Evolutionary conservation across 2,888 invertebrate genomes (phyloP), one percentile per base, ranked within the genome.

Genomic region (Papilio elwesi): DNA sequence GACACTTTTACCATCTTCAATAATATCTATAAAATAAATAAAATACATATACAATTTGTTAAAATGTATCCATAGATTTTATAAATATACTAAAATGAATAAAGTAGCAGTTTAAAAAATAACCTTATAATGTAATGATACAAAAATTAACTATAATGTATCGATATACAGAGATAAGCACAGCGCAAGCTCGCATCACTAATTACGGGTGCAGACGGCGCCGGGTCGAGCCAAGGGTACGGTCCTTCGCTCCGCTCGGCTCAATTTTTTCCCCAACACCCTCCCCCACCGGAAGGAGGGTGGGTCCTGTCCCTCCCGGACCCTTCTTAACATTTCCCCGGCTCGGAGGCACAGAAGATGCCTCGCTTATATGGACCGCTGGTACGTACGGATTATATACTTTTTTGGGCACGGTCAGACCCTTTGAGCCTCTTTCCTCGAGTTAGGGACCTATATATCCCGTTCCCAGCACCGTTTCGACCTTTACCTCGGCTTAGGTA

Each of bases 241-340:
- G 87, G 90, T 90, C 87, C 89, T 59, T 43, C 43, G 43, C 43
- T 43, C 43, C 52, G 88, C 87, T 79, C 83, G 82, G 87, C 90
- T 92, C 90, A 92, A 92, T 90, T 92, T 90, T 90, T 92, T 88
- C 89, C 90, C 83, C 82, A 85, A 86, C 86, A 83, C 87, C 85
- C 83, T 79, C 80, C 79, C 87, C 90, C 88, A 83, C 88, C 87
- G 87, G 88, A 87, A 86, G 85, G 87, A 87, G 83, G 87, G 87
- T 81, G 83, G 81, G 85, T 88, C 90, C 87, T 87, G 86, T 87
- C 90, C 88, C 90, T 82, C 90, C 90, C 90, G 86, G 89, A 90
- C 91, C 90, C 91, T 91, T 93, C 90, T 93, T 93, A 93, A 91
- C 91, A 90, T 91, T 26, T 26, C 90, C 92, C 92, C 89, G 91